phyloP scores from a whole-genome alignment of 2,888 invertebrate species.

The Eristalinus aeneus region DNA sequence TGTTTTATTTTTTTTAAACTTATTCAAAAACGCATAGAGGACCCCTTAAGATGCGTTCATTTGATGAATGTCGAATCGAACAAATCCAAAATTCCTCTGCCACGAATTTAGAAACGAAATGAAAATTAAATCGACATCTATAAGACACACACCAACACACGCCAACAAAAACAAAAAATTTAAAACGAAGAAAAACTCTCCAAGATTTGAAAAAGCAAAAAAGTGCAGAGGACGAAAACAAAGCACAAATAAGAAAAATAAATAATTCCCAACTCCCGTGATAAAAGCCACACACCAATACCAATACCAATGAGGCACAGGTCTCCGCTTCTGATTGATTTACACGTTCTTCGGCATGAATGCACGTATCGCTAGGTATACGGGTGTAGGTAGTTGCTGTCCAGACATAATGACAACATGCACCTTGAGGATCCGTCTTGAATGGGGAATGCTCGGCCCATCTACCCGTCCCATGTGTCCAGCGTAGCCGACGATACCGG shows the following conservation, averaged over 20 bases:
- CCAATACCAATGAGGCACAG: slow-evolving; percentile 8
- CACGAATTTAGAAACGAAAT: slow-evolving; percentile 38
- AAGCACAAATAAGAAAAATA: slow-evolving; percentile 54
- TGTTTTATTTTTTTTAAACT: too few relatives aligned
- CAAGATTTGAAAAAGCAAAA: not conserved
- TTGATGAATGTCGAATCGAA: too few relatives aligned
- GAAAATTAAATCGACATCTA: slow-evolving; percentile 39
- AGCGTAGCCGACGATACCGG: not conserved
- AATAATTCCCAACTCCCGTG: slow-evolving; percentile 64
- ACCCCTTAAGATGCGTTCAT: too few relatives aligned
- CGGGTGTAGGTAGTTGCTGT: slow-evolving; percentile 60
- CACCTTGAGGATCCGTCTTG: slow-evolving; percentile 54
- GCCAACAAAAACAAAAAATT: not conserved
- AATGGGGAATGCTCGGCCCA: slow-evolving; percentile 54
- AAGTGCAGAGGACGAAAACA: slow-evolving; percentile 1
- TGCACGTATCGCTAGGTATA: slow-evolving; percentile 31
- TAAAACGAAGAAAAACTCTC: not conserved
- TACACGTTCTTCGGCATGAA: slow-evolving; percentile 30
- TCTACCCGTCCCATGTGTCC: not conserved
- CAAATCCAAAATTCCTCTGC: too few relatives aligned
- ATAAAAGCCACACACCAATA: slow-evolving; percentile 45
- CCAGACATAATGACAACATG: slow-evolving; percentile 65
- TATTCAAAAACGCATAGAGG: too few relatives aligned
- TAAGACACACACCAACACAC: not conserved
- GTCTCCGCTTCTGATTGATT: slow-evolving; percentile 30